Percentiles rank a stretch among this genome's conserved stretches.
These are phyloP conservation scores for Phlogophora meticulosa DNA, from an alignment of 2,888 invertebrate species.

Conservation along the genomic window DNA sequence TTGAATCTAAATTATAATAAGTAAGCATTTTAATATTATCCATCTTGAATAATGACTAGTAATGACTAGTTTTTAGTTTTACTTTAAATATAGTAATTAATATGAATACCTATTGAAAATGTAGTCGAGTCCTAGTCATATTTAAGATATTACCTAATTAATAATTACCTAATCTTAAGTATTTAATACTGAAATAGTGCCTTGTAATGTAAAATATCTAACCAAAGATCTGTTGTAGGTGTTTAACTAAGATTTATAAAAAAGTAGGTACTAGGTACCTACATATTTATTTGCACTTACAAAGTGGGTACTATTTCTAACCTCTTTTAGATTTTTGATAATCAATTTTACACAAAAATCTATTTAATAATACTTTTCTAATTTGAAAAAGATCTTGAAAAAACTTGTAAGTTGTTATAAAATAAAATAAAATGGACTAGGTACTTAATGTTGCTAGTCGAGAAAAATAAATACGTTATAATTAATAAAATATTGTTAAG, in stretches of 20 bases:
- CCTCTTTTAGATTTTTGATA: conserved; percentile 11
- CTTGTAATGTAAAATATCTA: conserved; percentile 50
- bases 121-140: conserved; percentile 68
- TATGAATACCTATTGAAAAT: conserved; percentile 31
- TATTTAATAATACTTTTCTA: not conserved
- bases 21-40: conserved; percentile 60
- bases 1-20: conserved; percentile 14
- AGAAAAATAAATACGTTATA: conserved; percentile 41
- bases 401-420: conserved; percentile 6
- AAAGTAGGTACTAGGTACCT: not conserved
- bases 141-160: conserved; percentile 31
- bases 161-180: conserved; percentile 6
- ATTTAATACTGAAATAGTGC: conserved; percentile 40
- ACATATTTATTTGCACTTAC: conserved; percentile 6
- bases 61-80: conserved; percentile 38
- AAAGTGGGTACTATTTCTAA: conserved; percentile 1
- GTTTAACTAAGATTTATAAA: conserved; percentile 8
- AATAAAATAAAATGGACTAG: conserved; percentile 53
- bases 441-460: conserved; percentile 50
- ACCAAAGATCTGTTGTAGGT: conserved; percentile 54
- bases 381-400: conserved; percentile 2
- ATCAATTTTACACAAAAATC: not conserved
- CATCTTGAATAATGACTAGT: conserved; percentile 46
- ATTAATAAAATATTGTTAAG: conserved; percentile 14
- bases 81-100: conserved; percentile 28